Conservation (phyloP, 2,797 vertebrate genomes). For the Lutjanus argentimaculatus region DNA sequence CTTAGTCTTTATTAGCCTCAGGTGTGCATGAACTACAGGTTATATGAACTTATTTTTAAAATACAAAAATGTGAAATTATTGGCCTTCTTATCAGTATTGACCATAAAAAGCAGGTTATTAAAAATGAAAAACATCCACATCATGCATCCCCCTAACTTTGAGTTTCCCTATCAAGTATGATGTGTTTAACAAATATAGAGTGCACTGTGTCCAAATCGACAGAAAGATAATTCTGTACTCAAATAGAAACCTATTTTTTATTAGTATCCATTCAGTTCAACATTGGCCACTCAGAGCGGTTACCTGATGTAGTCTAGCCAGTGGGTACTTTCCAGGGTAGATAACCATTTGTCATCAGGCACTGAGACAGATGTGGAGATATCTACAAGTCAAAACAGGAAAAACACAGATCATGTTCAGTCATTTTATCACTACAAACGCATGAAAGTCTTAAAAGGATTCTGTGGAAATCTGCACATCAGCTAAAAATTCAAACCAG, state of each 20-base stretch:
- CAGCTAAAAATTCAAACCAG: background rate
- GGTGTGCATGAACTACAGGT: no score
- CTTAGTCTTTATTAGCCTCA: no score
- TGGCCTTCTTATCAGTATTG: no score
- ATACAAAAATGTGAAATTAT: no score
- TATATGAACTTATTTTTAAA: no score
- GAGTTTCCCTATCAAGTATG: no score
- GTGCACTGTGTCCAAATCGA: no score
- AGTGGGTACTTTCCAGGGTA: constrained; percentile 91
- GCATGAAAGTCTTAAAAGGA: background rate
- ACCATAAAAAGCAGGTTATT: no score
- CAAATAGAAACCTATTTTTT: background rate
- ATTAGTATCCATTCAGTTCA: background rate
- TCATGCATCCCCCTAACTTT: no score
- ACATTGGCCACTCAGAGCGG: background rate
- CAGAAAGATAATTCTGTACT: no score
- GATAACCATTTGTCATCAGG: constrained; percentile 96
- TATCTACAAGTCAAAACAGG: constrained; percentile 74
- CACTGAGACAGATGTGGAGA: constrained; percentile 85
- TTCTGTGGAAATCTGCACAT: background rate
- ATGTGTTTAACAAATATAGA: no score
- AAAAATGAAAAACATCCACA: no score
- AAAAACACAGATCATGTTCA: background rate
- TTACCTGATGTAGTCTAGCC: constrained; percentile 94
- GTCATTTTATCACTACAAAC: background rate